Conservation (phyloP, 2,797 vertebrate species). For the Capromys pilorides region DNA sequence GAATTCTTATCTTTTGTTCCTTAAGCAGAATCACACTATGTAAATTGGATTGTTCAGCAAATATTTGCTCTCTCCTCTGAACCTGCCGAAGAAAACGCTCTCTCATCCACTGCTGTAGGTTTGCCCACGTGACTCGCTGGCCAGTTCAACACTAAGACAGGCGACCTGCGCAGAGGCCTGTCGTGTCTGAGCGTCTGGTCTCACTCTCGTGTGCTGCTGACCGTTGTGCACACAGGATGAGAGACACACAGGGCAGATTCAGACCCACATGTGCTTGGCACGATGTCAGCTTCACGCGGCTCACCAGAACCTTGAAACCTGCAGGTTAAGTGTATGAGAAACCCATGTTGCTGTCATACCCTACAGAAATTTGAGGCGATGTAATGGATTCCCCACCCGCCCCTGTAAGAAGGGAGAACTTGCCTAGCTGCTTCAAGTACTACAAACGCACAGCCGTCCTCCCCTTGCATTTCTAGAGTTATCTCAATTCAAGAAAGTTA, state of each 20-base stretch:
- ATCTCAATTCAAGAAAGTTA: constrained; percentile 18
- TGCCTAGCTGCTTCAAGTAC: neutral
- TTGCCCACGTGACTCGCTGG: neutral
- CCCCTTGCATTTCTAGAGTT: neutral
- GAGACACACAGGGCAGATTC: neutral
- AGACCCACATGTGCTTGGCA: neutral
- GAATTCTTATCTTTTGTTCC: constrained; percentile 68
- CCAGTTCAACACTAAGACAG: neutral
- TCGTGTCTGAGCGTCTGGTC: neutral
- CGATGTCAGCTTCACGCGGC: neutral
- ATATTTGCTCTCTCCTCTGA: neutral
- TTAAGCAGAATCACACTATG: constrained; percentile 50
- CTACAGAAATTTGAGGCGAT: neutral
- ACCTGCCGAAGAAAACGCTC: neutral
- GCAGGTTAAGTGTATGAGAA: neutral
- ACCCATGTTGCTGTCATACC: neutral
- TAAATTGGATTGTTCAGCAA: constrained; percentile 49
- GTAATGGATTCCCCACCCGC: neutral
- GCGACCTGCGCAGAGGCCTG: neutral
- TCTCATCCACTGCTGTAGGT: accelerated
- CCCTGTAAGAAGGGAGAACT: constrained; percentile 1
- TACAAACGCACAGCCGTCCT: neutral
- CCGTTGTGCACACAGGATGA: neutral
- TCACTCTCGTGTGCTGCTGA: neutral
- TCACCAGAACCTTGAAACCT: constrained; percentile 10